Evolutionary conservation across 1,140 invertebrate species (phyloP).

Genomic region (Drepana arcuata): DNA sequence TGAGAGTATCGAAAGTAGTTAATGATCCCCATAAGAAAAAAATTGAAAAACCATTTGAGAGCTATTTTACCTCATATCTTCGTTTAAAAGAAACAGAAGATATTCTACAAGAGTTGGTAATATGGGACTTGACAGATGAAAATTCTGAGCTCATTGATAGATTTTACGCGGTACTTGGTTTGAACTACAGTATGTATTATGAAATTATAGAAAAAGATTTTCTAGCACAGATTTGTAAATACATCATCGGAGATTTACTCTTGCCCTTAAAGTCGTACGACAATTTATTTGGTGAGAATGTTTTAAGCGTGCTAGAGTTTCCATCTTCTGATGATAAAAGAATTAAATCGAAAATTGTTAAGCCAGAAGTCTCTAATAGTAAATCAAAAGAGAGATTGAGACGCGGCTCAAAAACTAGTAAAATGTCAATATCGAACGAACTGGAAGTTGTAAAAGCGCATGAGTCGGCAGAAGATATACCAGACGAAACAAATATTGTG

Average conservation of each 20-base stretch:
- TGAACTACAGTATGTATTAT: constrained; percentile 73
- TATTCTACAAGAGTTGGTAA: constrained; percentile 53
- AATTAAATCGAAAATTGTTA: constrained; percentile 48
- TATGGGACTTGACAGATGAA: constrained; percentile 55
- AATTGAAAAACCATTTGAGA: constrained; percentile 45
- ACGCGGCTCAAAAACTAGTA: constrained; percentile 38
- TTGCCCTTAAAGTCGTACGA: constrained; percentile 57
- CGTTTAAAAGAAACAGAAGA: constrained; percentile 58
- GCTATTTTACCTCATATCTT: constrained; percentile 73
- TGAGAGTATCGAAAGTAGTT: constrained; percentile 61
- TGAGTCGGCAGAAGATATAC: constrained; percentile 21
- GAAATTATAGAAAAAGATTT: constrained; percentile 67
- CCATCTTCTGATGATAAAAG: constrained; percentile 43
- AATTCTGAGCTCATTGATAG: constrained; percentile 69
- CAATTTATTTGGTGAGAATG: constrained; percentile 65
- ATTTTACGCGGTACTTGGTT: constrained; percentile 72
- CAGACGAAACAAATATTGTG: constrained; percentile 16
- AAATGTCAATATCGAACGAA: constrained; percentile 26
- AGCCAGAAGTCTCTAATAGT: constrained; percentile 35
- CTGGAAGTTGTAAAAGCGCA: constrained; percentile 37
- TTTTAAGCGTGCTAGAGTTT: constrained; percentile 44
- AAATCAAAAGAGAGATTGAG: constrained; percentile 40
- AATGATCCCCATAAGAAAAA: constrained; percentile 50
- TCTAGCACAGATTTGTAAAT: constrained; percentile 70
- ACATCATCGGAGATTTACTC: constrained; percentile 70